These are phyloP conservation scores for Muscidifurax raptorellus DNA, from an alignment of 1,140 invertebrate species.

Conservation along the genomic window DNA sequence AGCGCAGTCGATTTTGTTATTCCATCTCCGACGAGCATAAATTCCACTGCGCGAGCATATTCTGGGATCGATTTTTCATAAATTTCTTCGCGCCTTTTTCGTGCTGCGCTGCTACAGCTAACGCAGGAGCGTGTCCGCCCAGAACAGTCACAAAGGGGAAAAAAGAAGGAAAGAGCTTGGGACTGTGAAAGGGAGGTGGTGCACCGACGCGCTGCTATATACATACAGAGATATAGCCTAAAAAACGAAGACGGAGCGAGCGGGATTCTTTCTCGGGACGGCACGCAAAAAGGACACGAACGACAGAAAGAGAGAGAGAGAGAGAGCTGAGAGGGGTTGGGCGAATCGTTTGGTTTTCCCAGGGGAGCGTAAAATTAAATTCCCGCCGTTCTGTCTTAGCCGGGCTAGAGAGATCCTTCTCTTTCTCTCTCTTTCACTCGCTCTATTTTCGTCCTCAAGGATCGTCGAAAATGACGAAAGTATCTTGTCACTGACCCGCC, in stretches of 20 bases:
- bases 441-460: not conserved
- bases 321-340: too few species aligned
- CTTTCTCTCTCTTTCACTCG: not conserved
- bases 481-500: not conserved
- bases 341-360: slow-evolving; percentile 65
- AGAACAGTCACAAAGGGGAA: not conserved
- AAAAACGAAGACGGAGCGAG: not conserved
- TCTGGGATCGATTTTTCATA: slow-evolving; percentile 40
- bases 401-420: slow-evolving; percentile 34
- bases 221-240: not conserved
- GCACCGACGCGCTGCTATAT: not conserved
- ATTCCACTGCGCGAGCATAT: slow-evolving; percentile 14
- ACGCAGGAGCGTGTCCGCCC: slow-evolving; percentile 14
- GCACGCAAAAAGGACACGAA: not conserved
- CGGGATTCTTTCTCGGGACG: not conserved
- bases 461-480: slow-evolving; percentile 13
- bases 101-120: not conserved
- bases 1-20: slow-evolving; percentile 29
- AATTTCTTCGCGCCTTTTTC: slow-evolving; percentile 24
- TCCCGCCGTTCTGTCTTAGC: slow-evolving; percentile 53
- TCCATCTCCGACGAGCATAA: slow-evolving; percentile 16
- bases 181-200: not conserved
- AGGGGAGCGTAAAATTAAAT: slow-evolving; percentile 69
- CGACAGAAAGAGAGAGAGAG: slow-evolving; percentile 41
- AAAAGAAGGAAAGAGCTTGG: not conserved